Conservation (phyloP, 2,113 vertebrate species). For the Typhlomys cinereus region DNA sequence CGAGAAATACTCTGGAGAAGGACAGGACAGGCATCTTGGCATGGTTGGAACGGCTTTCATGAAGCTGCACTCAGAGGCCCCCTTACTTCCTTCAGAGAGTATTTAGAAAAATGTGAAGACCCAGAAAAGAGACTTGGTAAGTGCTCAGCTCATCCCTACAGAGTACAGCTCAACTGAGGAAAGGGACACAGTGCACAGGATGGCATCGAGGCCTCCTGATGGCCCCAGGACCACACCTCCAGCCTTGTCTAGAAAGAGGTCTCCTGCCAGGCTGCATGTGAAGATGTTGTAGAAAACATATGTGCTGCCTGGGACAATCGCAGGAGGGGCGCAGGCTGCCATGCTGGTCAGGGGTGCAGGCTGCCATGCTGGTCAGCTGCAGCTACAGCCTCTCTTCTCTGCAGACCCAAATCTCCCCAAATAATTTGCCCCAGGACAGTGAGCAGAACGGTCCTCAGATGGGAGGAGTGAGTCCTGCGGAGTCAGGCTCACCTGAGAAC, state of each 20-base stretch:
- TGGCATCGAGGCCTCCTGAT: background rate
- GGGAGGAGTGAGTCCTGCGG: fast-evolving
- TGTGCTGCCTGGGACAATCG: fast-evolving
- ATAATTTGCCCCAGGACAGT: fast-evolving
- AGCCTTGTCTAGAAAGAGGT: background rate
- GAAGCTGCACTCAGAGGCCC: too few relatives aligned
- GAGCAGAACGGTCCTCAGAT: too few relatives aligned
- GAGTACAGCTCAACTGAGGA: background rate
- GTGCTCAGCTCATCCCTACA: fast-evolving
- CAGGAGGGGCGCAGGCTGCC: fast-evolving
- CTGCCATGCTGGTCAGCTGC: fast-evolving
- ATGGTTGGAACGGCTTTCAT: fast-evolving
- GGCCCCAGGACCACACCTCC: background rate
- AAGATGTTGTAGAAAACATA: fast-evolving
- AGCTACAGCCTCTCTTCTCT: fast-evolving
- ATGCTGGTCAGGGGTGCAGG: too few relatives aligned
- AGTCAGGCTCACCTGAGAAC: slow-evolving; percentile 86
- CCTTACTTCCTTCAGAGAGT: background rate
- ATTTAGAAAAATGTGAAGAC: fast-evolving
- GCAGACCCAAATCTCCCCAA: background rate
- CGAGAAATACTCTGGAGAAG: fast-evolving
- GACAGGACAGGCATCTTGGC: background rate
- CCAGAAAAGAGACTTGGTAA: background rate
- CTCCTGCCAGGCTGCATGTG: background rate
- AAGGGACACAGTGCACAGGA: background rate